phyloP scores from a whole-genome alignment of 2,113 vertebrate genomes.

The Takifugu flavidus region DNA sequence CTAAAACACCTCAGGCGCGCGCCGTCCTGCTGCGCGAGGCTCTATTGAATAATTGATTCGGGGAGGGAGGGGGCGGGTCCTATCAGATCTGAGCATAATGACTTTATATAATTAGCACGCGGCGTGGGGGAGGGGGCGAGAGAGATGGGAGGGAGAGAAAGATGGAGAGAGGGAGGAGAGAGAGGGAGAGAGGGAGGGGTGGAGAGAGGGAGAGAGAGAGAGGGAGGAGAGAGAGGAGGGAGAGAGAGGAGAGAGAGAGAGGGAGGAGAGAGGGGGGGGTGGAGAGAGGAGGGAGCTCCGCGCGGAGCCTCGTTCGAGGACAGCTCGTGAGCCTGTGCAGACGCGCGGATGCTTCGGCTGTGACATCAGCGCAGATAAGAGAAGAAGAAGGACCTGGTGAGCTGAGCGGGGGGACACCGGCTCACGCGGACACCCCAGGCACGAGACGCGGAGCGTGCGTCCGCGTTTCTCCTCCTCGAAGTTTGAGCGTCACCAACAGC shows the following conservation, averaged over 20 bases:
- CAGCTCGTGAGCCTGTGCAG: not conserved
- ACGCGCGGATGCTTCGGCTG: no score
- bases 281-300: not conserved
- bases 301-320: not conserved
- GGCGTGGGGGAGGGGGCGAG: constrained; percentile 58
- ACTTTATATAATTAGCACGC: constrained; percentile 98
- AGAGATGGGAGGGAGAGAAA: not conserved
- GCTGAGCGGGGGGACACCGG: no score
- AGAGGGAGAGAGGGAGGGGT: not conserved
- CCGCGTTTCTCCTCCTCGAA: not conserved
- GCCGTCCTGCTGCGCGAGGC: constrained; percentile 81
- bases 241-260: not conserved
- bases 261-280: not conserved
- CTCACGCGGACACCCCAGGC: no score
- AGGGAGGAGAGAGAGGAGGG: not conserved
- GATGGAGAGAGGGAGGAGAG: constrained; percentile 4
- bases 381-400: no score
- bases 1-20: constrained; percentile 91
- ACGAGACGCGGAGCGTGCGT: no score
- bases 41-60: constrained; percentile 98
- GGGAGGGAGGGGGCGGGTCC: constrained; percentile 79
- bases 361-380: no score
- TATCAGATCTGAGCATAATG: constrained; percentile 98
- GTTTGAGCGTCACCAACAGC: not conserved
- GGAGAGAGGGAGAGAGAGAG: not conserved